A percentile compares a stretch with the other conserved stretches of the same genome.
Evolutionary conservation across 2,113 vertebrate genomes (phyloP).

Genomic region (Narcine bancroftii): DNA sequence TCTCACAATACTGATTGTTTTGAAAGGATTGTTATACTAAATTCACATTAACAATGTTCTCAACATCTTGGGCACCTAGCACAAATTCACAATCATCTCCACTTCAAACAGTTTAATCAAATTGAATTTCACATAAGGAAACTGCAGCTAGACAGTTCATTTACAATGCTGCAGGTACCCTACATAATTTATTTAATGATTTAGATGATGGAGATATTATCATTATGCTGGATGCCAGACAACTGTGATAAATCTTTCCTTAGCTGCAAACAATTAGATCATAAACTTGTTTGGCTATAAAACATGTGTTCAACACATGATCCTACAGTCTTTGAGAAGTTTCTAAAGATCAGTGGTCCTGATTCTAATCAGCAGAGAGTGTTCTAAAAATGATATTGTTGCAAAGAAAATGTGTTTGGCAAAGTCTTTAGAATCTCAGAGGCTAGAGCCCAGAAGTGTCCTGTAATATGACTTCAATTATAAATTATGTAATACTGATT

Average conservation of each 20-base stretch:
- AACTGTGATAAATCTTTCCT: conserved; percentile 15
- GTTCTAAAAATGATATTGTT: neutral
- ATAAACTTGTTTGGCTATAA: conserved; percentile 24
- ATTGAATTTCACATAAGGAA: neutral
- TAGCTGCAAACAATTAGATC: conserved; percentile 34
- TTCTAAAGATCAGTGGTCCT: neutral
- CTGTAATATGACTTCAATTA: neutral
- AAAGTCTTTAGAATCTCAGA: neutral
- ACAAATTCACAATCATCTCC: neutral
- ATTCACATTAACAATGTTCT: neutral
- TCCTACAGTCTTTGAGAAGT: neutral
- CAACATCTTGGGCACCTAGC: neutral
- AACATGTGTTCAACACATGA: conserved; percentile 36
- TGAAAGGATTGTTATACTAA: neutral
- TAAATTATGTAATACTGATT: neutral
- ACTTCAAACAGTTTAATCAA: neutral
- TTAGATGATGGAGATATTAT: neutral
- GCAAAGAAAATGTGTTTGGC: neutral
- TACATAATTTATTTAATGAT: conserved; percentile 10
- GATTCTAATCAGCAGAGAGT: conserved; percentile 28
- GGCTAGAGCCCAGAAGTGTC: neutral
- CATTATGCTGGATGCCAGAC: conserved; percentile 18
- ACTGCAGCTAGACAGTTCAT: neutral
- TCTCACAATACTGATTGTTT: neutral
- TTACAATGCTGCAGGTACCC: conserved; percentile 1